Base-by-base conservation (phyloP, 2,888 invertebrate species). In the Xanthia icteritia region DNA sequence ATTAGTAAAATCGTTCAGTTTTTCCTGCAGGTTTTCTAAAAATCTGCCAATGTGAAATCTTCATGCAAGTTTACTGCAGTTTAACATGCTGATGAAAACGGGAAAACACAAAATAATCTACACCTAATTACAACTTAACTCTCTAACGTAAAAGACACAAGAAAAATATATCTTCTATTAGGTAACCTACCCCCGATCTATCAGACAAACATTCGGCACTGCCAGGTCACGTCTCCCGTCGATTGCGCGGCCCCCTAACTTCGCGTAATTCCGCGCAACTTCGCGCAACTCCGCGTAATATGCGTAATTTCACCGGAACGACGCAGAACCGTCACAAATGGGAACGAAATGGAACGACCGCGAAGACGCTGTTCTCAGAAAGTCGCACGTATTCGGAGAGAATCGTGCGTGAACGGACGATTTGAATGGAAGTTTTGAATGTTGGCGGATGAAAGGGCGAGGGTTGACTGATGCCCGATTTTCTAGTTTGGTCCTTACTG, bases 261-360 rank as follows among this genome's bases (percentile, higher is more conserved):
- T 31, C 60, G 60, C 51, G 76, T 79, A 76, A 74, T 74, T 69
- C 48, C 78, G 56, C 73, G 67, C 45, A 61, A 69, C 56, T 73
- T 69, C 63, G 56, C 73, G 72, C 64, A 79, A 72, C 54, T 70
- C n/a, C 68, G 60, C 65, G 73, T 67, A 51, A 54, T 61, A 81
- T 65, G 74, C 77, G 76, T 87, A 79, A 82, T 86, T 76, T 79
- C 54, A 65, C 65, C 64, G 27, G 63, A 76, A 84, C 77, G 68
- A 69, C 63, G 68, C 66, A 75, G 67, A 63, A 68, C 65, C 56
- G 63, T 72, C 67, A 73, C 73, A 64, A 87, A 81, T 84, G 76
- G 81, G 66, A 63, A 71, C 63, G 74, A 75, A 85, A 85, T 79
- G 61, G 56, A 73, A 76, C 84, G 42, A 48, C 42, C 36, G 71